Evolutionary conservation across 1,140 invertebrate species (phyloP), one percentile per base, ranked within the genome.

Genomic region (Halictus rubicundus): DNA sequence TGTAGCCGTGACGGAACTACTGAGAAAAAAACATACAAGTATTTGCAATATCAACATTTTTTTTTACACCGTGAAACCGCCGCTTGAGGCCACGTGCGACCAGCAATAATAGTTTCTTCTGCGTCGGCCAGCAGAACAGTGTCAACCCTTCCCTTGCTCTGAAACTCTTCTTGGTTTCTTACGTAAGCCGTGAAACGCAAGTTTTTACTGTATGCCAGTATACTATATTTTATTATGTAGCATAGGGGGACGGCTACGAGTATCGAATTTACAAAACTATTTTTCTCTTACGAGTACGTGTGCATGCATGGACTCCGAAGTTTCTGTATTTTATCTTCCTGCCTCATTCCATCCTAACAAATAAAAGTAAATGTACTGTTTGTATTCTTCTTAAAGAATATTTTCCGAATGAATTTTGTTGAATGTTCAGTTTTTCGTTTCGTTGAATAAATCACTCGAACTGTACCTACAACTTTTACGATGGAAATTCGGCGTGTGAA

Each of bases 11-110:
- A 60, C 57, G 46, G 39, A 49, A 46, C 49, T 16, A 14, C 32
- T 9, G 14, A n/a, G n/a, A 46, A 46, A 46, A 12, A 46, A 7
- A 42, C 7, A 76, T 46, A 49, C 66, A 76, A 69, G 39, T 60
- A 32, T 76, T 76, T 76, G 65, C 54, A 32, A 23, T 42, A 60
- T 69, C 74, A 69, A 66, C 65, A 27, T 46, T 76, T 76, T 32
- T 76, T 32, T 75, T 76, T 68, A 59, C 49, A 27, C 6, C 52
- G 10, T 60, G 32, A 32, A 69, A 60, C 25, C 19, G 39, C 52
- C 52, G 21, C 25, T 69, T 69, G 19, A 14, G 52, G 27, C 74
- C 74, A 76, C 16, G 54, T 69, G 54, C 65, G 25, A 76, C 74
- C 65, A 23, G 21, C 37, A 37, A 54, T 69, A 69, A 76, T 54